These are phyloP conservation scores for Tympanoctomys barrerae DNA, from an alignment of 2,797 vertebrate species.

Conservation along the genomic window DNA sequence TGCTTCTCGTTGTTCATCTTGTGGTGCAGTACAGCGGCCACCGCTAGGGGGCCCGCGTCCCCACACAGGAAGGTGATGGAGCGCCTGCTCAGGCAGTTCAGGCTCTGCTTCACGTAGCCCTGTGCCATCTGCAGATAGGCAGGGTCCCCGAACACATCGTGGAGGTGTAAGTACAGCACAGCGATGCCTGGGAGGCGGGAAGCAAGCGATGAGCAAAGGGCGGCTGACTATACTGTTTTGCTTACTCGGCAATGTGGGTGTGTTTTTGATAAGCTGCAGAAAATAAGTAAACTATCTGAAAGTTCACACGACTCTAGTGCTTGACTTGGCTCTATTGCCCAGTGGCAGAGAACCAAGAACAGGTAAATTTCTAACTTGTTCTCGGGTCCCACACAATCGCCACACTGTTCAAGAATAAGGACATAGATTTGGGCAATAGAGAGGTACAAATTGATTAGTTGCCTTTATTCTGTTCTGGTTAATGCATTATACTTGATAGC, in stretches of 20 bases:
- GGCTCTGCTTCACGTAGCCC: slow-evolving; percentile 91
- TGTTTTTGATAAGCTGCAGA: neutral
- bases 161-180: slow-evolving; percentile 95
- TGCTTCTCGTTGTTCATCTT: slow-evolving; percentile 93
- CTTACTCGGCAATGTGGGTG: neutral
- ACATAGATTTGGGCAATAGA: neutral
- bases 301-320: neutral
- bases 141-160: slow-evolving; percentile 92
- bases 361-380: neutral
- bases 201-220: neutral
- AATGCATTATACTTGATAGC: neutral
- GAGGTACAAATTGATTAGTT: neutral
- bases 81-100: slow-evolving; percentile 91
- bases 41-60: slow-evolving; percentile 94
- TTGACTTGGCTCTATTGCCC: neutral
- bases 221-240: too few species aligned
- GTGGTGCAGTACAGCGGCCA: slow-evolving; percentile 93
- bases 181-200: slow-evolving; percentile 92
- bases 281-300: neutral
- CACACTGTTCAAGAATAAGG: neutral
- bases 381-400: neutral
- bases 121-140: slow-evolving; percentile 93
- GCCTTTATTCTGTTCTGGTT: neutral
- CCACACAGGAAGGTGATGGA: slow-evolving; percentile 97
- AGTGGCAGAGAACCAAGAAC: neutral